Evolutionary conservation across 2,888 invertebrate genomes (phyloP), one percentile per base, ranked within the genome.

Genomic region (Hydrotaea cyrtoneurina): DNA sequence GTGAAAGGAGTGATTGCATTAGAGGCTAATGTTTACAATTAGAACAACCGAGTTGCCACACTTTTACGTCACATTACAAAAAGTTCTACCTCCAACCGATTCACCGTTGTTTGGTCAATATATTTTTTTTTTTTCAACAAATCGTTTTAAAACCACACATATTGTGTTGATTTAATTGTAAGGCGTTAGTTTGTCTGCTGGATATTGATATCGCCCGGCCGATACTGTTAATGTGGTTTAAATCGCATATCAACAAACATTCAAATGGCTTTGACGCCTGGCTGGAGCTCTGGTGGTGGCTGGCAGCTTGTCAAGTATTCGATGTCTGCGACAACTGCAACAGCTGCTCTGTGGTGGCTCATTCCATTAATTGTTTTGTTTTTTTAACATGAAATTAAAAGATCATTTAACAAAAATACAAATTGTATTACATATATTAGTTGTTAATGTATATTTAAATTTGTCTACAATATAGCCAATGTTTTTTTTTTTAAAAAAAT

Each of bases 221-320:
- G 43, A 69, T 46, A 69, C 69, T 69, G 69, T 46, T 69, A 46
- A 46, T 69, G 69, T 46, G 69, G 69, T 69, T 69, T 19, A 43
- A 39, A 46, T 15, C 66, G 15, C 69, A 46, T 21, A 43, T 66
- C 39, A 21, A 39, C 19, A n/a, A n/a, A 66, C 23, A 23, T 66
- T 19, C 13, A 69, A 69, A 15, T 69, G 69, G 69, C 46, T 69
- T 69, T 46, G 43, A 46, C 46, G 69, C 23, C 69, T 5, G 8
- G 7, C 3, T 2, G 2, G 31, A 31, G 31, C 3, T 69, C 23
- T 50, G 11, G 13, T 59, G 10, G 26, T 59, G 19, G 57, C 59
- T 1, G n/a, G 26, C 59, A 0, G 66, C 36, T 26, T 17, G 31
- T 64, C 31, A 7, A 0, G 11, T 43, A 43, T 43, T 50, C 7